Evolutionary conservation across 2,797 vertebrate genomes (phyloP).

Genomic region (Clarias laeviceps): DNA sequence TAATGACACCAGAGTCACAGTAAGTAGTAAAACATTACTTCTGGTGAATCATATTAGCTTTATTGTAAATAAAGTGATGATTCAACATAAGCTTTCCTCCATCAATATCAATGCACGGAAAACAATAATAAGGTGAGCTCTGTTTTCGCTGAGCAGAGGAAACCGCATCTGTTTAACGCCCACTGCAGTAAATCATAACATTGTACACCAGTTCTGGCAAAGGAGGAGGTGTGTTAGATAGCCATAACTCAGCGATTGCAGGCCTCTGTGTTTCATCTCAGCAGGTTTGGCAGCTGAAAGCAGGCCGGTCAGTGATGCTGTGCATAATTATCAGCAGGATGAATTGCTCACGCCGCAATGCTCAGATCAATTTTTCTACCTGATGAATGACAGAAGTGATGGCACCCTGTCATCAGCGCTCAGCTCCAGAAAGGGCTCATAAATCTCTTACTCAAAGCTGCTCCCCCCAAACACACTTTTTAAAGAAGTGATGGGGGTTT

Average conservation of each 20-base stretch:
- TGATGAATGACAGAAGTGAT: slow-evolving; percentile 68
- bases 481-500: background rate
- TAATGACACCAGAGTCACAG: background rate
- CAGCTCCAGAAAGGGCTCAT: slow-evolving; percentile 55
- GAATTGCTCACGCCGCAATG: slow-evolving; percentile 65
- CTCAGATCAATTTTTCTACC: slow-evolving; percentile 67
- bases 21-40: background rate
- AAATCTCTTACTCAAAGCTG: slow-evolving; percentile 70
- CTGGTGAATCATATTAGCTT: background rate
- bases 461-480: slow-evolving; percentile 36
- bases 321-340: slow-evolving; percentile 72
- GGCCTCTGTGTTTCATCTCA: slow-evolving; percentile 42
- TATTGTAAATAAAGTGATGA: background rate
- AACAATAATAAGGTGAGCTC: slow-evolving; percentile 32
- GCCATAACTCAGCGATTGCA: slow-evolving; percentile 53
- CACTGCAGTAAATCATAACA: slow-evolving; percentile 51
- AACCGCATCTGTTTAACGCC: slow-evolving; percentile 51
- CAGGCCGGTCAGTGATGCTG: slow-evolving; percentile 60
- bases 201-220: slow-evolving; percentile 31
- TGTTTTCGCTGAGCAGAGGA: slow-evolving; percentile 51
- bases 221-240: slow-evolving; percentile 50
- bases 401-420: slow-evolving; percentile 66
- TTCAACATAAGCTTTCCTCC: background rate
- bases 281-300: slow-evolving; percentile 58
- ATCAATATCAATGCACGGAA: background rate